Conservation (phyloP, 2,888 invertebrate species). For the Lochmaea crataegi region DNA sequence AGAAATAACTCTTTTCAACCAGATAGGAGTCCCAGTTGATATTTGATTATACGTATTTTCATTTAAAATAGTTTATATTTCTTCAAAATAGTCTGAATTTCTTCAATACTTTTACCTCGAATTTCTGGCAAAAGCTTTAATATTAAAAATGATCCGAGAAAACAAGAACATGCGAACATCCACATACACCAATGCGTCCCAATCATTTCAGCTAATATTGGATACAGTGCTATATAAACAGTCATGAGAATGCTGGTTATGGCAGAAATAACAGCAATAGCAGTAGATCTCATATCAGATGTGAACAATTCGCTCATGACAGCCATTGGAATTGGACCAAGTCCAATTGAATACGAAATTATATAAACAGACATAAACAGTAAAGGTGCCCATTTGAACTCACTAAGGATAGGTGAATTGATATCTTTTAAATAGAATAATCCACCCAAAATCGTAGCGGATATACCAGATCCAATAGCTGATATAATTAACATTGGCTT, state of each 20-base stretch:
- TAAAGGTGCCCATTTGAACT: conserved; percentile 2
- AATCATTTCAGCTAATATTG: conserved; percentile 10
- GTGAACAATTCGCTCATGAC: conserved; percentile 28
- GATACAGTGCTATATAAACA: conserved; percentile 11
- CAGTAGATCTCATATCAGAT: conserved; percentile 27
- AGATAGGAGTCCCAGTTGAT: too few species aligned
- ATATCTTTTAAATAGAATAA: conserved; percentile 18
- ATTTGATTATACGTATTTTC: not conserved
- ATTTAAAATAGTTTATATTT: not conserved
- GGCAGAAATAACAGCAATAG: conserved; percentile 15
- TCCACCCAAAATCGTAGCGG: conserved; percentile 8
- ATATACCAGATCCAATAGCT: conserved; percentile 13
- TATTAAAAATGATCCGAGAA: conserved; percentile 17
- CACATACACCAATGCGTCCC: conserved; percentile 36
- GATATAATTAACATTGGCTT: conserved; percentile 17
- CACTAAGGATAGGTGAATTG: not conserved
- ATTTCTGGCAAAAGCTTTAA: conserved; percentile 37
- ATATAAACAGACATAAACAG: not conserved
- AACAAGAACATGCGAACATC: conserved; percentile 21
- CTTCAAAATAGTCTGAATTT: conserved; percentile 27
- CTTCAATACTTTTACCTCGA: conserved; percentile 34
- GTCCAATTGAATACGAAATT: conserved; percentile 17
- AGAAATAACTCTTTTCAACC: too few species aligned
- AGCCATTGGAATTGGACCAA: conserved; percentile 25
- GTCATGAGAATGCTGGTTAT: not conserved